Conservation (phyloP, 2,888 invertebrate genomes). For the Lasius fuliginosus region DNA sequence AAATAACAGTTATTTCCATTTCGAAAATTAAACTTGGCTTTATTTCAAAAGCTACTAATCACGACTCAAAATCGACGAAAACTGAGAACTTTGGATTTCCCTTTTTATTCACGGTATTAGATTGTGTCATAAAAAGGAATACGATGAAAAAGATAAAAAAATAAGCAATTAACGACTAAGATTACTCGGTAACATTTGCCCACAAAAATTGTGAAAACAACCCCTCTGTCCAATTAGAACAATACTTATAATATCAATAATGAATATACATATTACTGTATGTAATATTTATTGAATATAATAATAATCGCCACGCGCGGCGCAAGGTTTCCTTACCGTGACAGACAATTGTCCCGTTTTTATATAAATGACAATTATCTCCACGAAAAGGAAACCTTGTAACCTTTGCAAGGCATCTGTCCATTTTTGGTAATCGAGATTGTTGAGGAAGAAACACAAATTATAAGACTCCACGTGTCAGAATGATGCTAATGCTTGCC, state of each 20-base stretch:
- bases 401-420: constrained; percentile 74
- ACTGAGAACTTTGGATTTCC: constrained; percentile 55
- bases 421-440: constrained; percentile 81
- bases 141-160: constrained; percentile 24
- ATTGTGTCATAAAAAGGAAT: constrained; percentile 50
- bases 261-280: constrained; percentile 78
- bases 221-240: constrained; percentile 85
- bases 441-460: constrained; percentile 71
- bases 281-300: constrained; percentile 84
- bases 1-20: constrained; percentile 20
- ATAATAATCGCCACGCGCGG: constrained; percentile 71
- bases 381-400: constrained; percentile 73
- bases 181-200: constrained; percentile 60
- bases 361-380: constrained; percentile 22
- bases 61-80: constrained; percentile 55
- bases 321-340: constrained; percentile 75
- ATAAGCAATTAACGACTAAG: constrained; percentile 60
- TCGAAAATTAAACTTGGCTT: constrained; percentile 23
- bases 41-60: background rate
- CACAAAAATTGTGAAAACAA: constrained; percentile 72
- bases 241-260: constrained; percentile 83
- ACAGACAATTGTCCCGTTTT: constrained; percentile 38
- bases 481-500: constrained; percentile 76
- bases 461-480: constrained; percentile 72
- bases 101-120: constrained; percentile 54